Evolutionary conservation across 2,888 invertebrate species (phyloP).

Genomic region (Subacronicta megacephala): DNA sequence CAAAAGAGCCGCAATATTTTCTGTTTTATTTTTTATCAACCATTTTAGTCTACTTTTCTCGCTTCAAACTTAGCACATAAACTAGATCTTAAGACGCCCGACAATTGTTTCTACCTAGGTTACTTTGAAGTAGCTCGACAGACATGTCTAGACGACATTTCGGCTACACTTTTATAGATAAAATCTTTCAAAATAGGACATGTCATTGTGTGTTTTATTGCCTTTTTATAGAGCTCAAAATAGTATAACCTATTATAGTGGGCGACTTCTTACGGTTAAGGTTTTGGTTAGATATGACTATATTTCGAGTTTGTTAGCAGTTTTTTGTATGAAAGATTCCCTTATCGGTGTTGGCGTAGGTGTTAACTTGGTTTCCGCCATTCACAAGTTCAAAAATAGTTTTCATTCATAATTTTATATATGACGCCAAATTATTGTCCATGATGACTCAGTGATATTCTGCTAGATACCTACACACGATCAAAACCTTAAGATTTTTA

Average conservation of each 20-base stretch:
- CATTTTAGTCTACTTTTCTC: conserved; percentile 14
- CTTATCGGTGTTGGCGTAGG: conserved; percentile 56
- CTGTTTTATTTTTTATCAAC: conserved; percentile 14
- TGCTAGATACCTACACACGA: too few species aligned
- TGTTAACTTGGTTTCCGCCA: conserved; percentile 23
- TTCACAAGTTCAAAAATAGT: conserved; percentile 21
- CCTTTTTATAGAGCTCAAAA: conserved; percentile 29
- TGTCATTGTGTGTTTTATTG: conserved; percentile 42
- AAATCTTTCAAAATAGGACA: conserved; percentile 33
- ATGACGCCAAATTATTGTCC: background rate
- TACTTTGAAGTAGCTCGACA: conserved; percentile 25
- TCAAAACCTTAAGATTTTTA: too few species aligned
- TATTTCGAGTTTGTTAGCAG: conserved; percentile 43
- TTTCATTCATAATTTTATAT: conserved; percentile 30
- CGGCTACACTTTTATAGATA: conserved; percentile 57
- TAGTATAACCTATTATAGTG: conserved; percentile 20
- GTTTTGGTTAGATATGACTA: conserved; percentile 25
- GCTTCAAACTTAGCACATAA: conserved; percentile 16
- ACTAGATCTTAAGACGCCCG: conserved; percentile 23
- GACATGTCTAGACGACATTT: conserved; percentile 53
- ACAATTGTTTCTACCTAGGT: conserved; percentile 33
- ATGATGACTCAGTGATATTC: too few species aligned
- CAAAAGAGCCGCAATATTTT: conserved; percentile 9
- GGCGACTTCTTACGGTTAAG: conserved; percentile 11
- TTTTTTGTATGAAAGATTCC: conserved; percentile 50